These are phyloP conservation scores for Felis chaus DNA, from an alignment of 2,113 vertebrate species.

Conservation along the genomic window DNA sequence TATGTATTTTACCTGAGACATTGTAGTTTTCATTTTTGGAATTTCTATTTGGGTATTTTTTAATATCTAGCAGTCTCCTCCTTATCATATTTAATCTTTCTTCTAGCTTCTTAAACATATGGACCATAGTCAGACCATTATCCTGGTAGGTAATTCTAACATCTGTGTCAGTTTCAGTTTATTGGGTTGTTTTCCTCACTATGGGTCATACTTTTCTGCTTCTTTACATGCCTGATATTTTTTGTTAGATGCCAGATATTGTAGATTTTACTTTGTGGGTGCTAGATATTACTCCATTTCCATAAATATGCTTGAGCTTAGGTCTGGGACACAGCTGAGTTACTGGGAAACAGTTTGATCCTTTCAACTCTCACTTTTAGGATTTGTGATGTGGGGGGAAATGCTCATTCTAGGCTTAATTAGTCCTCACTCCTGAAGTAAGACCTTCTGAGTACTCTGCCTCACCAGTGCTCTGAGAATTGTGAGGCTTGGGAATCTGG, in stretches of 20 bases:
- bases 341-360: neutral
- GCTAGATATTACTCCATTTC: neutral
- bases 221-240: neutral
- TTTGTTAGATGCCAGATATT: neutral
- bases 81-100: neutral
- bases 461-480: neutral
- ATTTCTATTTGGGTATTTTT: neutral
- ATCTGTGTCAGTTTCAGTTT: neutral
- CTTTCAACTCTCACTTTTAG: neutral
- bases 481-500: neutral
- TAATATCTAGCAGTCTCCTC: neutral
- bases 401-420: neutral
- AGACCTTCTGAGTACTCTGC: neutral
- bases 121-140: too few species aligned
- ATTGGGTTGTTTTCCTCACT: neutral
- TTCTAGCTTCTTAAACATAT: neutral
- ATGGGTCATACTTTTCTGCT: neutral
- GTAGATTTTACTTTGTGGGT: neutral
- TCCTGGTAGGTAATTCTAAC: neutral
- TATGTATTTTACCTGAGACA: neutral
- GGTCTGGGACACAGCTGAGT: neutral
- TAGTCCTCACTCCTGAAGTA: neutral
- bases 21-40: neutral
- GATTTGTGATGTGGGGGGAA: neutral
- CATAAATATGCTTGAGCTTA: neutral